Evolutionary conservation across 2,888 invertebrate species (phyloP).

Genomic region (Nomada ferruginata): DNA sequence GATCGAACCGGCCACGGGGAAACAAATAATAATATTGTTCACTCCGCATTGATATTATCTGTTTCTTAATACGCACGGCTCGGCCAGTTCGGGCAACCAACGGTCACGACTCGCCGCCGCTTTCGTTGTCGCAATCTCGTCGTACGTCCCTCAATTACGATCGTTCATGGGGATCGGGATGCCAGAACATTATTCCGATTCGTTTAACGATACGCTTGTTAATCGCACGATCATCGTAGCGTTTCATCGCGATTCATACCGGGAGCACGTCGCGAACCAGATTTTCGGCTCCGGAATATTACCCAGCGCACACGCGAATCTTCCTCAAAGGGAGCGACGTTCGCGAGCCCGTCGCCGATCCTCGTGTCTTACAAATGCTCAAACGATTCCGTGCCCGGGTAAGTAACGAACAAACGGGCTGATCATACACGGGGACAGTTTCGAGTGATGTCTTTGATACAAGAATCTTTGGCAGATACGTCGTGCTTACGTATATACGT

Average conservation of each 20-base stretch:
- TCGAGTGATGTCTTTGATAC: conserved; percentile 12
- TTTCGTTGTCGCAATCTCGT: conserved; percentile 14
- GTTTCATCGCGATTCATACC: neutral
- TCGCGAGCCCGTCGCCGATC: conserved; percentile 38
- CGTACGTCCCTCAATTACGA: conserved; percentile 25
- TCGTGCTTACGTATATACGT: neutral
- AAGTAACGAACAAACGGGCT: conserved; percentile 46
- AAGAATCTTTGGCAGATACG: neutral
- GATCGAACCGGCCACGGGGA: conserved; percentile 46
- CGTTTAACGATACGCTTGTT: conserved; percentile 29
- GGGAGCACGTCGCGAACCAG: neutral
- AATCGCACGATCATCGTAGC: conserved; percentile 17
- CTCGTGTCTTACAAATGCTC: conserved; percentile 39
- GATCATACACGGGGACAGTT: conserved; percentile 16
- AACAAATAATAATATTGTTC: conserved; percentile 60
- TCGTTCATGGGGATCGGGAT: conserved; percentile 24
- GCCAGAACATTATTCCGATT: neutral
- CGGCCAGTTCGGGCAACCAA: conserved; percentile 16
- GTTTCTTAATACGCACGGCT: conserved; percentile 54
- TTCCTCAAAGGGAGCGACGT: conserved; percentile 21
- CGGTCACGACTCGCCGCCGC: conserved; percentile 15
- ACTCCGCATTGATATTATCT: conserved; percentile 55
- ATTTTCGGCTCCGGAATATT: neutral
- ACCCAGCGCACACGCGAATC: conserved; percentile 2
- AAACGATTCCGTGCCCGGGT: conserved; percentile 48